Evolutionary conservation across 2,113 vertebrate species (phyloP), one percentile per base, ranked within the genome.

Genomic region (Percina caprodes): DNA sequence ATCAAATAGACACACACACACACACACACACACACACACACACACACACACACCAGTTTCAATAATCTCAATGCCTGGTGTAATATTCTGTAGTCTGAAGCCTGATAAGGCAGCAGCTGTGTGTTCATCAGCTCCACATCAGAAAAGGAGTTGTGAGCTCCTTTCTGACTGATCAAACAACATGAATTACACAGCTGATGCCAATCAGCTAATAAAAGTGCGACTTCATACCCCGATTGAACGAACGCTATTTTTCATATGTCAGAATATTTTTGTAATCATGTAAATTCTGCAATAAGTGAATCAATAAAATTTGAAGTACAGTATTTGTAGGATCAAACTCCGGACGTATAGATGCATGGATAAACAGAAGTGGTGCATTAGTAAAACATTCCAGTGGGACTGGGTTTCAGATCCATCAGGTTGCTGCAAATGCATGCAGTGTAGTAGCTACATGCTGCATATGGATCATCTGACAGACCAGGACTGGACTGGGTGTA

Each of bases 21-120:
- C 33, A 66, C 42, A 49, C 23, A 66, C 15, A 66, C 13, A 46
- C 62, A 3, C 7, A 2, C 13, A 23, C 52, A 54, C 21, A 75
- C 67, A 80, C 24, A 33, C n/a, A 68, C 51, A 77, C 49, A 19
- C 16, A 23, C 4, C 35, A 7, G 35, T 35, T 35, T 16, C 46
- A 35, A 14, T 80, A 70, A 75, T 77, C 61, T 79, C 65, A 39
- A 33, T 73, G 76, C 15, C 74, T 51, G 71, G 19, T 30, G 55
- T 33, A 21, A 56, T 63, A 74, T 68, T 58, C 35, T 79, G 26
- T 5, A 8, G 23, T 48, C 52, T 65, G 6, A 46, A 77, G 65
- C 46, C 63, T 23, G 62, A 69, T n/a, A n/a, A n/a, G n/a, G n/a
- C n/a, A n/a, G 60, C 58, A 70, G 74, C 61, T 60, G 61, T 54